Evolutionary conservation across 2,888 invertebrate genomes (phyloP).

Genomic region (Drosophila maculinotata): DNA sequence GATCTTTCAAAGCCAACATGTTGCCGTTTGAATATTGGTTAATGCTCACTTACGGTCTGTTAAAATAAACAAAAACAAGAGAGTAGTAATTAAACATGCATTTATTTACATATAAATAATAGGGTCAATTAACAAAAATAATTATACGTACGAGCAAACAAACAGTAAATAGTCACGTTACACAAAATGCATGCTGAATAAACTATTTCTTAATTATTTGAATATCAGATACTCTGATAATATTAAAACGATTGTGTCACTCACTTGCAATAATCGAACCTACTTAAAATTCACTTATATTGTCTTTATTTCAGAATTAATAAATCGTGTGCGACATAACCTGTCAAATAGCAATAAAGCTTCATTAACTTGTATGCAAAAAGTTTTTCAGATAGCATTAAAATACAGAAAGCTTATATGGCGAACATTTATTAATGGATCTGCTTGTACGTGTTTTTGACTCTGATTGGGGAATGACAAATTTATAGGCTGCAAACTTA

Average conservation of each 20-base stretch:
- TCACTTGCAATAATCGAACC: conserved; percentile 1
- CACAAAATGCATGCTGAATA: too few species aligned
- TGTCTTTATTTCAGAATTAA: not conserved
- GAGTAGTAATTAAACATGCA: too few species aligned
- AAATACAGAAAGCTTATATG: not conserved
- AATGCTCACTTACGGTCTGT: too few species aligned
- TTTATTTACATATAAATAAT: too few species aligned
- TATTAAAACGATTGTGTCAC: not conserved
- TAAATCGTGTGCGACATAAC: conserved; percentile 12
- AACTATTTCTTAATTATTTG: not conserved
- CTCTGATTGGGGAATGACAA: conserved; percentile 11
- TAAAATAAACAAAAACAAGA: too few species aligned
- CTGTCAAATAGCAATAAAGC: conserved; percentile 11
- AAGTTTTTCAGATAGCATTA: conserved; percentile 8
- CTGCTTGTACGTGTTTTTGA: conserved; percentile 24
- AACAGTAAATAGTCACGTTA: too few species aligned
- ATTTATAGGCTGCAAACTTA: conserved; percentile 20
- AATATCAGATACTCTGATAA: not conserved
- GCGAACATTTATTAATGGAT: conserved; percentile 24
- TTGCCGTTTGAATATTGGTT: not conserved
- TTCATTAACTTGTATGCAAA: conserved; percentile 16
- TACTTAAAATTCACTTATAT: conserved; percentile 19
- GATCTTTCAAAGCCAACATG: conserved; percentile 6
- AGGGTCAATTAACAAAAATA: not conserved
- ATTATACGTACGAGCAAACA: too few species aligned